Evolutionary conservation across 2,113 vertebrate species (phyloP).

Genomic region (Monopterus albus): DNA sequence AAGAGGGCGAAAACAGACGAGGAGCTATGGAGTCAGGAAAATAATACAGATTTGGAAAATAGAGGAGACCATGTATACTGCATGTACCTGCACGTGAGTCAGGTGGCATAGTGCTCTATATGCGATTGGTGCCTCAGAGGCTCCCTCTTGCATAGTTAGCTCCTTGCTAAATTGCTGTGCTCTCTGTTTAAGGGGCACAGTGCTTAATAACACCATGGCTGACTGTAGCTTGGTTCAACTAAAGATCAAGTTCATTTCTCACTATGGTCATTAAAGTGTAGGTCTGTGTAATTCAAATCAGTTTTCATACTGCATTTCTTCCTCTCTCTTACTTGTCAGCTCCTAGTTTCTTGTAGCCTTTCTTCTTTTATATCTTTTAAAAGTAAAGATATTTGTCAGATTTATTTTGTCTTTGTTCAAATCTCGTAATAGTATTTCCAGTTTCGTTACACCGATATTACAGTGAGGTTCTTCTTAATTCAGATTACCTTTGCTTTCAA

Average conservation of each 20-base stretch:
- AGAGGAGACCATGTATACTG: conserved; percentile 26
- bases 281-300: conserved; percentile 67
- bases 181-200: conserved; percentile 78
- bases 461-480: conserved; percentile 62
- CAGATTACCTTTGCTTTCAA: conserved; percentile 65
- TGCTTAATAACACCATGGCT: conserved; percentile 68
- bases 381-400: conserved; percentile 28
- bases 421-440: conserved; percentile 45
- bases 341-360: not conserved
- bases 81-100: conserved; percentile 19
- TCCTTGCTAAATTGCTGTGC: conserved; percentile 65
- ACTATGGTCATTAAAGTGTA: conserved; percentile 74
- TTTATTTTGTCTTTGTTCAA: conserved; percentile 34
- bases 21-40: conserved; percentile 60
- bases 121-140: conserved; percentile 55
- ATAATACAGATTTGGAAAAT: conserved; percentile 53
- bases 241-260: conserved; percentile 84
- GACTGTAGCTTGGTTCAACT: conserved; percentile 69
- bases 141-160: conserved; percentile 71
- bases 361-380: conserved; percentile 30
- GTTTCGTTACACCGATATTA: conserved; percentile 36
- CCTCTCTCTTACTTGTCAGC: not conserved
- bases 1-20: conserved; percentile 41
- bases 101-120: conserved; percentile 55
- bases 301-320: conserved; percentile 5